Evolutionary conservation across 2,888 invertebrate species (phyloP).

Genomic region (Pristionchus fissidentatus): DNA sequence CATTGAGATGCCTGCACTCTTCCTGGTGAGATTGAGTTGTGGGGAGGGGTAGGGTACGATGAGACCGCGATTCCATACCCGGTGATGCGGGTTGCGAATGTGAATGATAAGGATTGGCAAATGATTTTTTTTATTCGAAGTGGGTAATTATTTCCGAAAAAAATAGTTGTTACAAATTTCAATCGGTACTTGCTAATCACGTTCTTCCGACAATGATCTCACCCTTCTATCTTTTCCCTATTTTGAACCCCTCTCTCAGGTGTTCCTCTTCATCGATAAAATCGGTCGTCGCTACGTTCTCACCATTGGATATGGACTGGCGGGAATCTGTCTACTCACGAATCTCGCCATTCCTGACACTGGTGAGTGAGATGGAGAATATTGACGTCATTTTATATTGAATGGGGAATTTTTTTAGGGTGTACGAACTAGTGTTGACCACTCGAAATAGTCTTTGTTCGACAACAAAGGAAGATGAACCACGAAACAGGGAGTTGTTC

Average conservation of each 20-base stretch:
- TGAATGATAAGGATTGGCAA: no score
- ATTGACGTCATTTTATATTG: neutral
- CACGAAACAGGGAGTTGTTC: no score
- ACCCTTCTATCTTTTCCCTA: conserved; percentile 88
- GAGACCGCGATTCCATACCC: no score
- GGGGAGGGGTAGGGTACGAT: no score
- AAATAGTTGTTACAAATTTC: conserved; percentile 81
- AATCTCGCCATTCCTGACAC: conserved; percentile 69
- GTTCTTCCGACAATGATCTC: conserved; percentile 84
- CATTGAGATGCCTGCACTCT: conserved; percentile 77
- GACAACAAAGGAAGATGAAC: no score
- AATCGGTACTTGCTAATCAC: conserved; percentile 91
- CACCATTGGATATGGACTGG: conserved; percentile 68
- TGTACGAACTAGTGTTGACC: neutral
- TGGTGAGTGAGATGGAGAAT: no score
- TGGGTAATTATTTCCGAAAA: no score
- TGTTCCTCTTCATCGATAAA: conserved; percentile 71
- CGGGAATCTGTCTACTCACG: conserved; percentile 68
- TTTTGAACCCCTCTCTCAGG: no score
- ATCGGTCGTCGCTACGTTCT: conserved; percentile 75
- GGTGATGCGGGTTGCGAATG: no score
- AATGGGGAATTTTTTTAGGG: neutral
- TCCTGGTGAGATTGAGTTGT: conserved; percentile 71
- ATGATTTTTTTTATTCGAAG: no score
- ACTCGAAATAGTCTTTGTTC: no score